These are phyloP conservation scores for Caenorhabditis sp. DNA, from an alignment of 2,888 invertebrate species.

Conservation along the genomic window DNA sequence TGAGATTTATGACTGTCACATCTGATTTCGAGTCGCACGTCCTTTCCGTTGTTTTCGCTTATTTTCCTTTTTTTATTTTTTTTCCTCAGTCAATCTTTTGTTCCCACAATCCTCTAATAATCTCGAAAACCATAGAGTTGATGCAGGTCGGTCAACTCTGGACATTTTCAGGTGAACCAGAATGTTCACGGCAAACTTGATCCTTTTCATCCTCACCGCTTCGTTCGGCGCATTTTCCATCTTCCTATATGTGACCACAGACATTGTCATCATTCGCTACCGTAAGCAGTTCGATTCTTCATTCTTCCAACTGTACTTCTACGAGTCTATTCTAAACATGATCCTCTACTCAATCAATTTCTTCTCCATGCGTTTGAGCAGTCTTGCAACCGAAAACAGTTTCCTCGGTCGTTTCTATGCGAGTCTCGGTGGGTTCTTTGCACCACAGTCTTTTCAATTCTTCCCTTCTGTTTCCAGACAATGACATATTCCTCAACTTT, in stretches of 20 bases:
- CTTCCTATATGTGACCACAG: background rate
- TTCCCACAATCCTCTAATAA: too few relatives aligned
- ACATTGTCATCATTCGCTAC: constrained; percentile 10
- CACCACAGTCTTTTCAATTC: too few relatives aligned
- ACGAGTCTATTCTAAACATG: constrained; percentile 13
- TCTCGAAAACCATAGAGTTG: too few relatives aligned
- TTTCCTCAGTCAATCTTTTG: too few relatives aligned
- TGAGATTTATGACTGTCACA: background rate
- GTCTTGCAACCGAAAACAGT: too few relatives aligned
- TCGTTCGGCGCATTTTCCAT: background rate
- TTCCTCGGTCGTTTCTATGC: background rate
- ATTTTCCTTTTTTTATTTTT: background rate
- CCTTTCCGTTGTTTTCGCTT: background rate
- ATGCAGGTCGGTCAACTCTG: too few relatives aligned
- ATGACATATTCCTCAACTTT: constrained; percentile 3
- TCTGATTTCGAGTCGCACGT: background rate
- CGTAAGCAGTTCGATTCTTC: constrained; percentile 34
- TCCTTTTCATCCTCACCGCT: background rate
- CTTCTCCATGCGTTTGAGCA: constrained; percentile 16
- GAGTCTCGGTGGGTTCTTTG: background rate
- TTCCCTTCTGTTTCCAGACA: background rate
- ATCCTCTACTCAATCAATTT: constrained; percentile 3
- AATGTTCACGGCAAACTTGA: background rate
- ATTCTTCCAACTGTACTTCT: constrained; percentile 21
- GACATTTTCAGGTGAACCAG: too few relatives aligned